phyloP scores from a whole-genome alignment of 2,888 invertebrate genomes.

The Pyrrhosoma nymphula region DNA sequence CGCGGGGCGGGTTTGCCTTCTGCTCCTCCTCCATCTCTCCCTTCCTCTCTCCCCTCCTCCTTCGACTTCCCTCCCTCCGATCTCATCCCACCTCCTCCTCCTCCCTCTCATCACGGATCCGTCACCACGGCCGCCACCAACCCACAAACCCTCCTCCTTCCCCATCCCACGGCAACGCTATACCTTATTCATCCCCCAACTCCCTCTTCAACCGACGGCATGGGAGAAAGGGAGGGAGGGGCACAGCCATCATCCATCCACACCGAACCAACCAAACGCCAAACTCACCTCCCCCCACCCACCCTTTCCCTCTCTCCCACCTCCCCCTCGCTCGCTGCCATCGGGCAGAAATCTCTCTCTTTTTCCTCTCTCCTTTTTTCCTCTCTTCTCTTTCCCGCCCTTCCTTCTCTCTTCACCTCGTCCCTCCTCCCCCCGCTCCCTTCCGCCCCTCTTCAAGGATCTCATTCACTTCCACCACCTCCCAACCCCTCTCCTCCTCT shows the following conservation, averaged over 20 bases:
- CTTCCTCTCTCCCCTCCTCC: neutral
- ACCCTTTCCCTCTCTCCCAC: neutral
- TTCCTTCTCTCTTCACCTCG: neutral
- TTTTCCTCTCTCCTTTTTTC: neutral
- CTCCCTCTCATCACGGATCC: neutral
- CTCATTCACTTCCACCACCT: neutral
- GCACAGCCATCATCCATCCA: neutral
- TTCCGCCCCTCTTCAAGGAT: neutral
- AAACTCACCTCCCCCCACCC: neutral
- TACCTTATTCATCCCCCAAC: neutral
- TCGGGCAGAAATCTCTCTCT: conserved; percentile 52
- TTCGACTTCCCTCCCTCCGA: neutral
- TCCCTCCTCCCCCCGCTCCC: neutral
- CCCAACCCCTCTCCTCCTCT: neutral
- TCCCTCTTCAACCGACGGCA: neutral
- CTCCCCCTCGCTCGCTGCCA: too few relatives aligned
- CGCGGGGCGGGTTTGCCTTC: neutral
- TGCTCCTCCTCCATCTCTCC: neutral
- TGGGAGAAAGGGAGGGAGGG: neutral
- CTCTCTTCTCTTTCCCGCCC: too few relatives aligned
- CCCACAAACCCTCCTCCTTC: neutral
- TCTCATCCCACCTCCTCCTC: too few relatives aligned
- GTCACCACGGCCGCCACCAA: neutral
- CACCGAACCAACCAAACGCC: neutral
- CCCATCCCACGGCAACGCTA: neutral